Evolutionary conservation across 2,888 invertebrate genomes (phyloP).

Genomic region (Hypena proboscidalis): DNA sequence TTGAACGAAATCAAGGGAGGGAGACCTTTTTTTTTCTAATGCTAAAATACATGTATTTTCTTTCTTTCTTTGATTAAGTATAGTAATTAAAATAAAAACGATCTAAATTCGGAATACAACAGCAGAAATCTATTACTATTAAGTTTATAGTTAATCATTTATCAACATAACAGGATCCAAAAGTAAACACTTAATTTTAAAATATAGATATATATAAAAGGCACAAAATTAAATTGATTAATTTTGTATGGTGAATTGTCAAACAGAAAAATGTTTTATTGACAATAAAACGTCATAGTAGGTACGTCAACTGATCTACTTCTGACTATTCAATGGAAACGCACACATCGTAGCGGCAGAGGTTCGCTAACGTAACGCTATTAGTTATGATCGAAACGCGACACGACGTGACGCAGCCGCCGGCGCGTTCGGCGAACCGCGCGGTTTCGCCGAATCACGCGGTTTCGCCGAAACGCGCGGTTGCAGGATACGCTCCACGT

Average conservation of each 20-base stretch:
- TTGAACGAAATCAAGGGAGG: no score
- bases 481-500: slow-evolving; percentile 54
- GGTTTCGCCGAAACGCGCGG: slow-evolving; percentile 47
- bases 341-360: slow-evolving; percentile 7
- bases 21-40: no score
- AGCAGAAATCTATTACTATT: no score
- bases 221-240: neutral
- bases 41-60: slow-evolving; percentile 10
- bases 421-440: slow-evolving; percentile 41
- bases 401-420: slow-evolving; percentile 16
- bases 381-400: slow-evolving; percentile 41
- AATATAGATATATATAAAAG: no score
- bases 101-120: no score
- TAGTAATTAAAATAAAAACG: no score
- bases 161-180: no score
- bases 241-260: neutral
- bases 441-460: slow-evolving; percentile 49
- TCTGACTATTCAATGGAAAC: slow-evolving; percentile 33
- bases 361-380: slow-evolving; percentile 43
- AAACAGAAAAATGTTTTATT: neutral
- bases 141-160: no score
- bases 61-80: slow-evolving; percentile 2
- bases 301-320: no score
- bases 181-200: no score
- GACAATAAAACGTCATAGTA: neutral